Base-by-base conservation (phyloP, 2,797 vertebrate species). In the Poecilia velifera region DNA sequence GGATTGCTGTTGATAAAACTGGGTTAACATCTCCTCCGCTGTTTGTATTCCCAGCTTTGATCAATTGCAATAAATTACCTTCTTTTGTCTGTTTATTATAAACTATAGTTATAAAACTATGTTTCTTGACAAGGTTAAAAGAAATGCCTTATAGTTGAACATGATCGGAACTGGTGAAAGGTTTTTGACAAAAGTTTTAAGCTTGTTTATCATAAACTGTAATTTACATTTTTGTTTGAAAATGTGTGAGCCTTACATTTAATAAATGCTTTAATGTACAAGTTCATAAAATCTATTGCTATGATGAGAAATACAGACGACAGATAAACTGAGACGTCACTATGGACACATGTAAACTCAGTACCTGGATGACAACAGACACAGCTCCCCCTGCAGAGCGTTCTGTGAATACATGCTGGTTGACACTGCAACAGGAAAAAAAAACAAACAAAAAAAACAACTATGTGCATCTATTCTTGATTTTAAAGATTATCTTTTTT, bases 301-400 rank as follows among this genome's bases (percentile, higher is more conserved):
- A 39, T 41, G 20, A 68, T 5, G 20, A 39, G 36, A 25, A 68
- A 68, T 25, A 39, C 18, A 22, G 59, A 25, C 18, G 25, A 70
- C 47, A 5, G 76, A 45, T 5, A 75, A 72, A 3, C 51, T 51
- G n/a, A 73, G 16, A 34, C 12, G 1, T 75, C n/a, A 20, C 39
- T 39, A 12, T 57, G 12, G 55, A 55, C 3, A 57, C 14, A 45
- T 59, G 20, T 68, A 68, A 22, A 68, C 8, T 34, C 57, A 39
- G 34, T 34, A 68, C 36, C 22, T 68, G 36, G 71, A 78, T 71
- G 76, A 76, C 55, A 86, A 84, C 41, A 72, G 74, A 78, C 51
- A 85, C 73, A 80, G 86, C 86, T 90, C 89, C 84, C 88, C 47
- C 91, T 92, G 81, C 89, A 90, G 89, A 55, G 18, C 71, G 43